Conservation (phyloP, 2,113 vertebrate species). For the Struthidea cinerea region DNA sequence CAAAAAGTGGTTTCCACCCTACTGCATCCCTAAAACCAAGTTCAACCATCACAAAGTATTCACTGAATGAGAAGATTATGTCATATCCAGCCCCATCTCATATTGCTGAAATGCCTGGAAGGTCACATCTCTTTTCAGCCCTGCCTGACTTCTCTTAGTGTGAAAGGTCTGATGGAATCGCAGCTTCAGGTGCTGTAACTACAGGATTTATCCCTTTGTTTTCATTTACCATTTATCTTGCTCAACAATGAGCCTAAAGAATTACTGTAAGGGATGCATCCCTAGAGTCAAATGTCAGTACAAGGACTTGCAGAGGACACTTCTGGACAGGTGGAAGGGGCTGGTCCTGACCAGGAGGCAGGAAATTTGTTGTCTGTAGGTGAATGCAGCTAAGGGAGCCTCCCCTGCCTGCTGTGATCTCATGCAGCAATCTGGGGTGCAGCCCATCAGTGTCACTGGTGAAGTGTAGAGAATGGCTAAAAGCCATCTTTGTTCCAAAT, state of each 20-base stretch:
- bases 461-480: background rate
- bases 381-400: background rate
- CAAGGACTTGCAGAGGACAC: background rate
- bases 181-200: background rate
- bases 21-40: background rate
- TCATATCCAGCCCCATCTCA: background rate
- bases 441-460: background rate
- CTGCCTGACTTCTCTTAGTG: background rate
- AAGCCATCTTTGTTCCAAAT: constrained; percentile 44
- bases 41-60: background rate
- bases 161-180: background rate
- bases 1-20: background rate
- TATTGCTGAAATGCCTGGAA: background rate
- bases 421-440: background rate
- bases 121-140: background rate
- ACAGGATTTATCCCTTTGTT: background rate
- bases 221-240: background rate
- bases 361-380: background rate
- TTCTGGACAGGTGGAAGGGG: background rate
- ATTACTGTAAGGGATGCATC: background rate
- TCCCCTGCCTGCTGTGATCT: background rate
- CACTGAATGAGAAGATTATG: background rate
- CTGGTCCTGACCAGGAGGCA: background rate
- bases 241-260: background rate
- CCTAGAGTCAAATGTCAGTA: background rate